Conservation (phyloP, 2,888 invertebrate species). For the Cheilosia pagana region DNA sequence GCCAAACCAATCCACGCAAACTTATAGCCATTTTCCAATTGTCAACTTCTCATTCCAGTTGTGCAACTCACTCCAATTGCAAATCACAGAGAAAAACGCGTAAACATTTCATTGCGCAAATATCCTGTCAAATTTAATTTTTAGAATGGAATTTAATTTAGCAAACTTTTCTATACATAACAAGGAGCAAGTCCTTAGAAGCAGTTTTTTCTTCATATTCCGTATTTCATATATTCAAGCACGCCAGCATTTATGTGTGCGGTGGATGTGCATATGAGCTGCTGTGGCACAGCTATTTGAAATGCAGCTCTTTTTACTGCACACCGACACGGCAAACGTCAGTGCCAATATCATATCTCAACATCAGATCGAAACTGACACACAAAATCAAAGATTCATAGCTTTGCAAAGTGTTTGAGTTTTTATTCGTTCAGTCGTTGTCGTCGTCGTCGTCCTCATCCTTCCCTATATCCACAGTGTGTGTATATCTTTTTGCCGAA, state of each 20-base stretch:
- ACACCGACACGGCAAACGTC: conserved; percentile 30
- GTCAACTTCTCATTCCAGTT: not conserved
- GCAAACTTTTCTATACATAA: conserved; percentile 23
- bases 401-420: conserved; percentile 68
- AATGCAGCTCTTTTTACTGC: not conserved
- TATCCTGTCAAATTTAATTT: conserved; percentile 35
- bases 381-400: conserved; percentile 71
- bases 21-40: not conserved
- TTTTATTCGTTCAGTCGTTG: conserved; percentile 44
- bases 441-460: not conserved
- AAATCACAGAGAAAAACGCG: conserved; percentile 1
- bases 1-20: too few relatives aligned
- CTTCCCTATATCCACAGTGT: not conserved
- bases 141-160: conserved; percentile 52
- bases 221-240: too few relatives aligned
- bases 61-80: conserved; percentile 4
- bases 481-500: conserved; percentile 54
- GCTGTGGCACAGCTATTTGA: not conserved
- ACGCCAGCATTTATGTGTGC: too few relatives aligned
- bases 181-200: not conserved
- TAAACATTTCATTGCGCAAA: conserved; percentile 38
- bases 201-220: conserved; percentile 28
- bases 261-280: not conserved
- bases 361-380: conserved; percentile 68
- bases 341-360: conserved; percentile 66